These are phyloP conservation scores for Pampus argenteus DNA, from an alignment of 2,797 vertebrate species.

Conservation along the genomic window DNA sequence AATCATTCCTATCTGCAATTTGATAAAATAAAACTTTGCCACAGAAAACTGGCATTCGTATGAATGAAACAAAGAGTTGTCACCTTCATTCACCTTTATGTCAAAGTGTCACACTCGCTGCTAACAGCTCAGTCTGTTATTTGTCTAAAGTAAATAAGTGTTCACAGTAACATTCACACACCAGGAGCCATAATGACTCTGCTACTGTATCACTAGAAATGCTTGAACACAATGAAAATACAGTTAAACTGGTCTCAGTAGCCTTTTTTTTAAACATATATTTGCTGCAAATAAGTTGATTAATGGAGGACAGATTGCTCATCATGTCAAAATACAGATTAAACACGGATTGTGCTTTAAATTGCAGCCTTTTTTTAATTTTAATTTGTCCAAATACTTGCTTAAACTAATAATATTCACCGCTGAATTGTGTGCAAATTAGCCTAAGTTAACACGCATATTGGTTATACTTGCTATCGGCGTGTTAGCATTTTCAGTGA, in stretches of 20 bases:
- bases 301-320: neutral
- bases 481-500: too few species aligned
- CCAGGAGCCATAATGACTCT: too few species aligned
- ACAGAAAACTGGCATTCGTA: neutral
- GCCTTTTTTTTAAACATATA: neutral
- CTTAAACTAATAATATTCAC: too few species aligned
- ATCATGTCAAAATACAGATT: too few species aligned
- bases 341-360: too few species aligned
- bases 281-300: neutral
- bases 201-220: neutral
- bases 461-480: too few species aligned
- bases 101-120: neutral
- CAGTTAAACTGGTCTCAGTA: neutral
- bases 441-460: too few species aligned
- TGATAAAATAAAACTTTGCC: neutral
- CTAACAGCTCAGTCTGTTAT: too few species aligned
- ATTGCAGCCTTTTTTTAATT: too few species aligned
- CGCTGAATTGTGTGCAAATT: too few species aligned
- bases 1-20: neutral
- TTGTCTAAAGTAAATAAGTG: neutral
- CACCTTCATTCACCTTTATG: slow-evolving; percentile 17
- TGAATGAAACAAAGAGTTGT: neutral
- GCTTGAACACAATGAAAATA: neutral
- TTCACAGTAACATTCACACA: neutral
- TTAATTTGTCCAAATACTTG: too few species aligned